A percentile compares a stretch with the other conserved stretches of the same genome.
Conservation (phyloP, 2,797 vertebrate genomes). For the Enteromius trimaculatus region DNA sequence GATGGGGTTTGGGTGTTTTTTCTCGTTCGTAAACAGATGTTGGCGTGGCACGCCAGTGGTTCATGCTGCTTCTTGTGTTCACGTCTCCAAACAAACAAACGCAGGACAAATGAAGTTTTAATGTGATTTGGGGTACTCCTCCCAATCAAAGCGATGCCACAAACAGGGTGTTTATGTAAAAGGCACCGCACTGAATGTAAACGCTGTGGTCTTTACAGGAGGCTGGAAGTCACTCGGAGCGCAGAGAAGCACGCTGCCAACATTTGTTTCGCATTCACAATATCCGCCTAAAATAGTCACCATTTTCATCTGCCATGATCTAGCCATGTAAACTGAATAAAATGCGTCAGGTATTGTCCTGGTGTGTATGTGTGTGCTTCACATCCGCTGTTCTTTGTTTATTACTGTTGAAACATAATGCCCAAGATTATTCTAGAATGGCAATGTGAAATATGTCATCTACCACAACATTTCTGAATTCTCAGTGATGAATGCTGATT, state of each 20-base stretch:
- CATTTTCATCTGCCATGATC: conserved; percentile 66
- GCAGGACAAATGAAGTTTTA: conserved; percentile 77
- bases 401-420: neutral
- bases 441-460: neutral
- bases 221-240: conserved; percentile 64
- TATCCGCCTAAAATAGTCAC: conserved; percentile 45
- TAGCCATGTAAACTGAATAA: conserved; percentile 70
- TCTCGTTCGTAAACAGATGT: conserved; percentile 66
- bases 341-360: conserved; percentile 66
- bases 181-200: conserved; percentile 74
- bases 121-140: conserved; percentile 80
- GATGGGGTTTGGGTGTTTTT: conserved; percentile 57
- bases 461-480: neutral
- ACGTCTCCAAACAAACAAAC: conserved; percentile 78
- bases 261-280: conserved; percentile 76
- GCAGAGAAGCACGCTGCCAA: conserved; percentile 69
- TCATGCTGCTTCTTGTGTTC: conserved; percentile 52
- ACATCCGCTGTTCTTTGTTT: neutral
- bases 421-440: neutral
- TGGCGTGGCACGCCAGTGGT: conserved; percentile 65
- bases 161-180: conserved; percentile 76
- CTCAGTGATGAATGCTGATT: neutral
- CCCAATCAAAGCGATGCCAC: conserved; percentile 79
- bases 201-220: conserved; percentile 72
- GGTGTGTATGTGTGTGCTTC: conserved; percentile 48